Base-by-base conservation (phyloP, 1,140 invertebrate species). In the Centruroides sculpturatus region DNA sequence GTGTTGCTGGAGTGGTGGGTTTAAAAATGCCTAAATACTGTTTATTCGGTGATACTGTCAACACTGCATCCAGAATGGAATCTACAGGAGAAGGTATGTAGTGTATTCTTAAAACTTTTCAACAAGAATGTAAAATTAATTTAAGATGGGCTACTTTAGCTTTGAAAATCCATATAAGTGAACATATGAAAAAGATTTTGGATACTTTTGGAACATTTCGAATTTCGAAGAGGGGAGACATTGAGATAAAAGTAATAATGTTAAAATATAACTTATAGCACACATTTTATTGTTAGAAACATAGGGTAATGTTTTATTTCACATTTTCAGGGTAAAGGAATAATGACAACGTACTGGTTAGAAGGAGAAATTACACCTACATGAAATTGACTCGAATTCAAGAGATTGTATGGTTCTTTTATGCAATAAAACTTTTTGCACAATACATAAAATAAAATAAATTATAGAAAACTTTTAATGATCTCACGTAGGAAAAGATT, bases 21-120 rank as follows among this genome's bases (percentile, higher is more conserved):
- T 75, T 91, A 3, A 94, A 94, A 73, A 94, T 94, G 91, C 92
- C 91, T 0, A 77, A 88, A n/a, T 93, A 92, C 74, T 92, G 89
- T 69, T 75, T 95, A 0, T 96, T 96, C 70, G 92, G 92, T 1
- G 91, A 95, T 69, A 87, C 87, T 2, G 64, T 67, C 3, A 68
- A 68, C 55, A 66, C 65, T n/a, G 66, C 67, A 6, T 66, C 64
- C 5, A 61, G 66, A 53, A 67, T 68, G 63, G 65, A 68, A 55
- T 67, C 66, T n/a, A 69, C 48, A 35, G 76, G 67, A 55, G 63
- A 61, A 54, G 63, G 91, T 94, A 0, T 56, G 6, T 41, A 41
- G 41, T 8, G 41, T 8, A 6, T 41, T 41, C 8, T 41, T 41
- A 8, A 41, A 6, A 41, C 41, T 41, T 8, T 41, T 41, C 41